Evolutionary conservation across 2,797 vertebrate genomes (phyloP).

Genomic region (Acestrorhynchus altus): DNA sequence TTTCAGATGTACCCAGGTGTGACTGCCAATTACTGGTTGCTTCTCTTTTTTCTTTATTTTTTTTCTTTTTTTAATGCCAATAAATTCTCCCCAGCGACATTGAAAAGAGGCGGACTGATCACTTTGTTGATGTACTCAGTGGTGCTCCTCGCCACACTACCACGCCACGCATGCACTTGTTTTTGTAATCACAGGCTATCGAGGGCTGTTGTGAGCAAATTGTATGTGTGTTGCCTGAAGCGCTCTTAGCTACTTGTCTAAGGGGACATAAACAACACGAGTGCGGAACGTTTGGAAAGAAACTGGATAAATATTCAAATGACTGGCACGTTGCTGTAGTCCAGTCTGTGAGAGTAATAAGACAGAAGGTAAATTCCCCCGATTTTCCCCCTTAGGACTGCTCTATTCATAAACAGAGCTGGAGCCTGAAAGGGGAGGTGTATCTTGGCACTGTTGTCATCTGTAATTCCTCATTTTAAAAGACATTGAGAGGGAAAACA

Average conservation of each 20-base stretch:
- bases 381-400: not conserved
- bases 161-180: constrained; percentile 31
- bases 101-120: constrained; percentile 34
- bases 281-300: constrained; percentile 54
- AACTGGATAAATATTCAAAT: constrained; percentile 56
- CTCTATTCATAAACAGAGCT: constrained; percentile 49
- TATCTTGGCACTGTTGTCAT: constrained; percentile 30
- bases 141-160: constrained; percentile 18
- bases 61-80: constrained; percentile 39
- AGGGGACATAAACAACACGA: constrained; percentile 62
- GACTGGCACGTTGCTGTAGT: constrained; percentile 55
- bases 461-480: constrained; percentile 53
- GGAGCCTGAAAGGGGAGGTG: constrained; percentile 51
- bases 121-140: constrained; percentile 29
- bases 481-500: constrained; percentile 63
- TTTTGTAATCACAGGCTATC: constrained; percentile 53
- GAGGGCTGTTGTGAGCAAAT: constrained; percentile 51
- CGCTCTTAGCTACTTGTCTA: constrained; percentile 64
- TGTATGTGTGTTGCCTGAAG: constrained; percentile 59
- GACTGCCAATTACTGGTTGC: constrained; percentile 70
- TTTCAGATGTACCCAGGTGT: constrained; percentile 75
- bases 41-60: constrained; percentile 37
- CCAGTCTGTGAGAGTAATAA: constrained; percentile 52
- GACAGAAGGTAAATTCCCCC: constrained; percentile 14
- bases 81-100: constrained; percentile 52